Evolutionary conservation across 2,797 vertebrate genomes (phyloP), one percentile per base, ranked within the genome.

Genomic region (Microcaecilia unicolor): DNA sequence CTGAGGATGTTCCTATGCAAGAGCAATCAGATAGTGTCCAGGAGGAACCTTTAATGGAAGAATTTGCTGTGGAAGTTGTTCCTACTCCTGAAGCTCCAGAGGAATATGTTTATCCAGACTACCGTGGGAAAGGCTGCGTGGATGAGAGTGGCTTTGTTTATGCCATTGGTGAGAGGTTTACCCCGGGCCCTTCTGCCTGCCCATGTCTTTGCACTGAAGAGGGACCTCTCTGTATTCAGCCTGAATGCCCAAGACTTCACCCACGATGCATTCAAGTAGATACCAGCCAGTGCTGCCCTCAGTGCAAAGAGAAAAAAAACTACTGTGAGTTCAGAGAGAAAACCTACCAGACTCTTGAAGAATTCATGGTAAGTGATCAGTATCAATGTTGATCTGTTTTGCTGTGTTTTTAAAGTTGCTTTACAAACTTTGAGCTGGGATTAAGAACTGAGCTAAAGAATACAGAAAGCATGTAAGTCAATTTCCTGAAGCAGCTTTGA

Each of bases 151-250:
- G 96, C 62, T 99, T 97, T 45, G 92, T 98, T 43, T 99, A 93
- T 1, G 90, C 91, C 32, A 94, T 99, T 5, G 96, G 96, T 0
- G 94, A 99, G 62, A 83, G 92, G 74, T 98, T 99, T 34, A 89
- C 91, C 2, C 96, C 96, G 1, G 96, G 96, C 24, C 91, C 94
- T 2, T 94, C 96, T 0, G 87, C 91, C 6, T 99, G 96, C 66
- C 96, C 96, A 7, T 99, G 96, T 62, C 81, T 97, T 37, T 99
- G 96, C 74, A 99, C 96, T 1, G 94, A 98, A n/a, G 96, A 99
- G 62, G 96, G 96, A 3, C 96, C 96, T 1, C 66, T 98, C 38
- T 98, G 96, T 60, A 73, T 85, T 45, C 88, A 94, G 61, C 96
- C 94, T 1, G 93, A 98, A 62, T 99, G 96, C 65, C 96, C 96